Conservation (phyloP, 2,797 vertebrate species). For the Dicrostonyx torquatus region DNA sequence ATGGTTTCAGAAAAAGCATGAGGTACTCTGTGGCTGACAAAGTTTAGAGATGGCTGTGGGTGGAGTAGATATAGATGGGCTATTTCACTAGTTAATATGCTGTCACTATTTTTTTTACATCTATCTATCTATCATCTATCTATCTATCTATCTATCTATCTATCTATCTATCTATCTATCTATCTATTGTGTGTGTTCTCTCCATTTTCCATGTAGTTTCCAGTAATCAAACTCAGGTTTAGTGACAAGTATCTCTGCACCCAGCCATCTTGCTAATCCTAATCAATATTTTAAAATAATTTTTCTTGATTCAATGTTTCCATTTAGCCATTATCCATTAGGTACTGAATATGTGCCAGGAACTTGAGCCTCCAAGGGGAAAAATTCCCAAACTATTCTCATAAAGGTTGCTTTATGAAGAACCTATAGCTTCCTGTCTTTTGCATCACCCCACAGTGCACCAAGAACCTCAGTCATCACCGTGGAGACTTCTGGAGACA, state of each 20-base stretch:
- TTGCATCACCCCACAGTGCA: neutral
- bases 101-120: neutral
- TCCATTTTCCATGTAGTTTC: neutral
- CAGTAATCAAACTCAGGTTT: neutral
- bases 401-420: neutral
- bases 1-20: slow-evolving; percentile 1
- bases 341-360: neutral
- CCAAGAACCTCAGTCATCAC: rapidly evolving
- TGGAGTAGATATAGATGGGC: neutral
- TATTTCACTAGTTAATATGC: slow-evolving; percentile 33
- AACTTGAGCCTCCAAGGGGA: neutral
- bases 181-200: too few species aligned
- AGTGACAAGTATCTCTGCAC: neutral
- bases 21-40: neutral
- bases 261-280: neutral
- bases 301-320: slow-evolving; percentile 35
- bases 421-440: neutral
- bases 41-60: neutral
- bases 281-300: slow-evolving; percentile 42
- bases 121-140: neutral
- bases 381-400: neutral
- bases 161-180: neutral
- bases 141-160: neutral
- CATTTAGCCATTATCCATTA: slow-evolving; percentile 19
- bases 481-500: neutral